Evolutionary conservation across 1,140 invertebrate species (phyloP), one percentile per base, ranked within the genome.

Genomic region (Drosophila repleta): DNA sequence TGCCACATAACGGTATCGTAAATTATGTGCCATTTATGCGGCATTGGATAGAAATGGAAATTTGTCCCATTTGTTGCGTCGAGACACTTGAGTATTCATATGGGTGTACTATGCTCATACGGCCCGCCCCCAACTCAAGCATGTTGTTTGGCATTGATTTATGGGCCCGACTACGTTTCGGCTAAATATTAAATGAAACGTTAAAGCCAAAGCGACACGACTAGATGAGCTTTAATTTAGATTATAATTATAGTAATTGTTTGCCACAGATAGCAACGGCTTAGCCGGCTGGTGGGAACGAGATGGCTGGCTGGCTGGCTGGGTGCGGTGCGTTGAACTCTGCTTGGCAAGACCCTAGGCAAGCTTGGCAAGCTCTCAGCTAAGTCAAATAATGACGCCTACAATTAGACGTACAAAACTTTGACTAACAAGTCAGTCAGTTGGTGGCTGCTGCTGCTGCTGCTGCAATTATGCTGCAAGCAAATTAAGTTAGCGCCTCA

Each of bases 1-100:
- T 77, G 65, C 58, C 74, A 80, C 81, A 73, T 85, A 85, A 85
- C 79, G 79, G 61, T 79, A 84, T 85, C 83, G 84, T 88, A 88
- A 88, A 88, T 88, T 83, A 88, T 89, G 76, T 83, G 65, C 76
- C 83, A 88, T 88, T 89, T 89, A 89, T 88, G 84, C 79, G 74
- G 82, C 82, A 85, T 85, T 79, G 83, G 84, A 81, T 88, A 79
- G 83, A 88, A 89, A 83, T 88, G 84, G 83, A 88, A 88, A 89
- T 88, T 88, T 88, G 83, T 89, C 83, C 83, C 84, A 88, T 89
- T 88, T 88, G 84, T 88, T 83, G 84, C 76, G 29, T 88, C 60
- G 71, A 88, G 78, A 88, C 83, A 87, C 83, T 87, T 87, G 82
- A 88, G 82, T 87, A 87, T 87, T 87, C 82, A 87, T 87, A 88